Base-by-base conservation (phyloP, 2,888 invertebrate species). In the Athetis lepigone region DNA sequence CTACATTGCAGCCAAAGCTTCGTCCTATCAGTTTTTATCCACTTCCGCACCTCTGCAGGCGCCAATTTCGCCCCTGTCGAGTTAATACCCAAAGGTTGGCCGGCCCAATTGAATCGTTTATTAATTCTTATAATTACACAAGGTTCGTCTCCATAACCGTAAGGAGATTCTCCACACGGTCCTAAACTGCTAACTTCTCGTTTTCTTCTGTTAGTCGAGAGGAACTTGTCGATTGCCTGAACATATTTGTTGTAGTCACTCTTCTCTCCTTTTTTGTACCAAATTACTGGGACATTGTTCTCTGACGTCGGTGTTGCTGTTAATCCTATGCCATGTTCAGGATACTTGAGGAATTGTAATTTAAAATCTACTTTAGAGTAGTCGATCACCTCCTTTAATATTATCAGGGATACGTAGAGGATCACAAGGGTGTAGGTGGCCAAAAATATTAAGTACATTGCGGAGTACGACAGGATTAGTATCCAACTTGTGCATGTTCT, bases 121-220 rank as follows among this genome's bases (percentile, higher is more conserved):
- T 94, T 95, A 60, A 94, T 86, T 68, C 88, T 92, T 75, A 94
- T 56, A 52, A 93, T 80, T 42, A 94, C 75, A 78, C 94, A 95
- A 33, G 94, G 94, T 3, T 72, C 75, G 0, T 86, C 83, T 4
- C 90, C 92, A 59, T 94, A 95, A 0, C 94, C 94, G 54, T 90
- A 95, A 0, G 94, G 94, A 0, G 78, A 21, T 9, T 63, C 39
- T 0, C 90, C 89, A 71, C 94, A 95, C 2, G 94, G 92, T 0
- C 94, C 94, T 18, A 94, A 80, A 23, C 75, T 56, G 33, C 49
- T 74, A 49, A 75, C 40, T 37, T 85, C 80, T 50, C 85, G 79
- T 76, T 87, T 86, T 29, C 79, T 83, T 46, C 88, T 82, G 46
- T 70, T 77, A 13, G 72, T 86, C 3, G 65, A 52, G 1, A 92